A percentile compares a stretch with the other conserved stretches of the same genome.
phyloP scores from a whole-genome alignment of 2,888 invertebrate genomes.

The Imbricaverruca yamaguchii region DNA sequence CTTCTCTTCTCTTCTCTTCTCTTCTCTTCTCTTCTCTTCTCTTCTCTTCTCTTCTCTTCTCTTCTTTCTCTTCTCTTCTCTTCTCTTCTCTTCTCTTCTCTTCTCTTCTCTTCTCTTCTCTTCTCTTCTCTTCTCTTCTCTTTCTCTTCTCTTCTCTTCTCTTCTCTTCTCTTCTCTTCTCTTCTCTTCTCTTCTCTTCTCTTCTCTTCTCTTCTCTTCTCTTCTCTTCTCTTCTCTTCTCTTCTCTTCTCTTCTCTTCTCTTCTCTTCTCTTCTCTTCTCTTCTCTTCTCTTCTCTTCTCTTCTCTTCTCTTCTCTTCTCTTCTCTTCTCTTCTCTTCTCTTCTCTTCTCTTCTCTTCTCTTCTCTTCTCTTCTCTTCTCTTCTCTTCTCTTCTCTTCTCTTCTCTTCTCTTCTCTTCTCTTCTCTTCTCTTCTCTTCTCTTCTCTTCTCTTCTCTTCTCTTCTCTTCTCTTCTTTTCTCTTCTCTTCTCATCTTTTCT shows the following conservation, averaged over 20 bases:
- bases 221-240: neutral
- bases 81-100: neutral
- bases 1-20: neutral
- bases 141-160: neutral
- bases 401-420: too few species aligned
- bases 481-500: too few species aligned
- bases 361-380: too few species aligned
- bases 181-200: neutral
- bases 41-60: neutral
- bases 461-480: too few species aligned
- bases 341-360: too few species aligned
- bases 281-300: too few species aligned
- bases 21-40: neutral
- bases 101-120: neutral
- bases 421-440: too few species aligned
- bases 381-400: too few species aligned
- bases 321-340: too few species aligned
- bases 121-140: neutral
- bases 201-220: neutral
- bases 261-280: neutral
- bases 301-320: too few species aligned
- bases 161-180: neutral
- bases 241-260: conserved; percentile 10
- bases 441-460: too few species aligned
- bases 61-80: neutral